Conservation (phyloP, 2,888 invertebrate genomes). For the Molanna angustata region DNA sequence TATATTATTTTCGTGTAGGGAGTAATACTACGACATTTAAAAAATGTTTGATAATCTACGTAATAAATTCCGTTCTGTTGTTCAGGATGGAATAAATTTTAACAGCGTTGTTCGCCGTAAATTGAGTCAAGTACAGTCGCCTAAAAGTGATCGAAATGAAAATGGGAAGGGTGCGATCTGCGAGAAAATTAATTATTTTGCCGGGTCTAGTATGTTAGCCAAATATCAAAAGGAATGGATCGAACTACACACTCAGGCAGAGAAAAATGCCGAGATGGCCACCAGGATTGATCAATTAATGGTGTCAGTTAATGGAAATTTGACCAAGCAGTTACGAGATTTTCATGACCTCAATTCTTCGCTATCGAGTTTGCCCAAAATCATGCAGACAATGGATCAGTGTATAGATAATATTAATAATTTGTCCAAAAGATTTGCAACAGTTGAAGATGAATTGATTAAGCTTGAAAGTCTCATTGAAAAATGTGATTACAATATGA, state of each 20-base stretch:
- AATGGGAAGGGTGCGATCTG: neutral
- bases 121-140: conserved; percentile 22
- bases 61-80: conserved; percentile 30
- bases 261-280: conserved; percentile 63
- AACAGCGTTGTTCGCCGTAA: conserved; percentile 27
- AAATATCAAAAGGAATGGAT: conserved; percentile 73
- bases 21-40: neutral
- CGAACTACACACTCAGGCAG: conserved; percentile 65
- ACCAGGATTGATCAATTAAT: conserved; percentile 52
- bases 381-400: conserved; percentile 50
- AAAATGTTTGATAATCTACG: conserved; percentile 29
- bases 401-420: conserved; percentile 52
- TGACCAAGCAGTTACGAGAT: conserved; percentile 18
- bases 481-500: conserved; percentile 65
- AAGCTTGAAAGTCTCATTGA: conserved; percentile 68
- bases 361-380: conserved; percentile 43
- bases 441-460: conserved; percentile 62
- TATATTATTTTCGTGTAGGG: neutral
- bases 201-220: conserved; percentile 65
- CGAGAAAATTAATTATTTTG: conserved; percentile 44
- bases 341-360: conserved; percentile 39
- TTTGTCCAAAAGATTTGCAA: conserved; percentile 58
- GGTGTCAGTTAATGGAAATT: conserved; percentile 40
- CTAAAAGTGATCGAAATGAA: neutral
- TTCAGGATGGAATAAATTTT: conserved; percentile 29